Base-by-base conservation (phyloP, 1,140 invertebrate species). In the Vanessa tameamea region DNA sequence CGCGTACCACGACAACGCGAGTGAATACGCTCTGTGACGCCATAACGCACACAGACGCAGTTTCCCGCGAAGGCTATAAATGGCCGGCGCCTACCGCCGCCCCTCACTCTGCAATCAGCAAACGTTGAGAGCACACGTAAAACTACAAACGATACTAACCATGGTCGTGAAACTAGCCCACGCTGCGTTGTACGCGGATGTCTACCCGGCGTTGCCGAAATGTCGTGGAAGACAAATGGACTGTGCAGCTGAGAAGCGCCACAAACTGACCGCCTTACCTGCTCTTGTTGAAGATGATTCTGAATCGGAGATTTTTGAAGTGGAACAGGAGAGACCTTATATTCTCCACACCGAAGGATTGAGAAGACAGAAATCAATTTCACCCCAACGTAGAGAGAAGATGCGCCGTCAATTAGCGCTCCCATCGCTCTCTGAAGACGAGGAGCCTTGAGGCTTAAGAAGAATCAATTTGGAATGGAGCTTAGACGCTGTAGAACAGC, bases 81-180 rank as follows among this genome's bases (percentile, higher is more conserved):
- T 83, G 83, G 78, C 77, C 53, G 65, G 61, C 72, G 66, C 75
- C 69, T 51, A 65, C 78, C 77, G 55, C 82, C 85, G 73, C 86
- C 82, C 89, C 89, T 72, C 90, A 90, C 77, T 86, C 81, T 83
- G 78, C 83, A 75, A 67, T 78, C 69, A 84, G 82, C 79, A 73
- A 72, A 88, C 80, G 64, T 64, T 78, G 77, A 74, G 85, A 89
- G 74, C 77, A 73, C 78, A 87, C 84, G 82, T 78, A 61, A 43
- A 43, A 57, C 74, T 50, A 63, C 67, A 70, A 74, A 72, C 64
- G 77, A 77, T 77, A 55, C 12, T 59, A 69, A 86, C 65, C 69
- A 92, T 92, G 90, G 90, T 92, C 78, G 87, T 92, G 76, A 92
- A 92, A 88, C 85, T 92, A 89, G 85, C 89, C 77, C 82, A 83